A percentile compares a stretch with the other conserved stretches of the same genome.
Evolutionary conservation across 2,888 invertebrate genomes (phyloP).

Genomic region (Chymomyza amoena): DNA sequence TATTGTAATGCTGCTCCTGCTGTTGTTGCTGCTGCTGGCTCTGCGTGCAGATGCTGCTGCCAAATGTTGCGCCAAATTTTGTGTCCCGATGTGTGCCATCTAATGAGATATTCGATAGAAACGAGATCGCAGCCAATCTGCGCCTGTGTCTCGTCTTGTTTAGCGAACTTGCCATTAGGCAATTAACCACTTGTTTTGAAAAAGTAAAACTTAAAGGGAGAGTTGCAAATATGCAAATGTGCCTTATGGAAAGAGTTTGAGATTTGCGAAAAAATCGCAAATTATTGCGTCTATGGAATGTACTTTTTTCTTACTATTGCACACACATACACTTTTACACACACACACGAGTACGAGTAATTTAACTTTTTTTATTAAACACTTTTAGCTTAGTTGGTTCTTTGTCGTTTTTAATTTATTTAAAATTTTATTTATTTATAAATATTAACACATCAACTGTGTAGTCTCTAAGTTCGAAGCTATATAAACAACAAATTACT

Average conservation of each 20-base stretch:
- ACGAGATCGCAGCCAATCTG: slow-evolving; percentile 94
- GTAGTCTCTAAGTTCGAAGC: slow-evolving; percentile 71
- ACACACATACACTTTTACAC: neutral
- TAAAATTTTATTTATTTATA: slow-evolving; percentile 32
- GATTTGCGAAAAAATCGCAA: neutral
- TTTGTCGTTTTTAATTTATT: neutral
- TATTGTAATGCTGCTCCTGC: slow-evolving; percentile 25
- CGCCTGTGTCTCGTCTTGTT: slow-evolving; percentile 86
- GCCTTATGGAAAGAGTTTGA: neutral
- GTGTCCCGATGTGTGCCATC: slow-evolving; percentile 92
- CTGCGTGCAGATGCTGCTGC: slow-evolving; percentile 75
- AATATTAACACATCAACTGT: slow-evolving; percentile 69
- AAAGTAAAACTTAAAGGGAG: slow-evolving; percentile 28
- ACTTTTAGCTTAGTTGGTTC: neutral
- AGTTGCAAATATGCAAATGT: slow-evolving; percentile 27
- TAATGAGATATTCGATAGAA: slow-evolving; percentile 95
- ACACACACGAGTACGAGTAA: slow-evolving; percentile 17
- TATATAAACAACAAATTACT: slow-evolving; percentile 62
- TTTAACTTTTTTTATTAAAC: neutral
- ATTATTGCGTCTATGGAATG: neutral
- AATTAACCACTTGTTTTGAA: slow-evolving; percentile 47
- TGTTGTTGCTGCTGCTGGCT: slow-evolving; percentile 43
- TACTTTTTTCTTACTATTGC: neutral
- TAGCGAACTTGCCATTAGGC: slow-evolving; percentile 79
- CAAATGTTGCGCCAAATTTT: slow-evolving; percentile 80